Evolutionary conservation across 1,140 invertebrate species (phyloP), one percentile per base, ranked within the genome.

Genomic region (Zaprionus lachaisei): DNA sequence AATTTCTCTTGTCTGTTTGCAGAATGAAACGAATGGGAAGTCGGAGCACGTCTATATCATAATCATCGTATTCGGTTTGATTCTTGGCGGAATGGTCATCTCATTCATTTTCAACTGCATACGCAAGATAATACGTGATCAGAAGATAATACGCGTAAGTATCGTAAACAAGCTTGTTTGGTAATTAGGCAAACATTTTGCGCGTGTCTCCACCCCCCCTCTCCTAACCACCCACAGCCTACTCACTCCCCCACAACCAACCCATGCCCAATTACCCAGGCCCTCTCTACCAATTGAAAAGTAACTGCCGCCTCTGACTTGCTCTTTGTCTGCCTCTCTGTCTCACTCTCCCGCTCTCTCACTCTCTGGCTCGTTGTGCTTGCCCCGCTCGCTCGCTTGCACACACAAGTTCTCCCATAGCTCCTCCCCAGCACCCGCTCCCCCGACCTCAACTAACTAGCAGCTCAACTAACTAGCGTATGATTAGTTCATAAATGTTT

Each of bases 31-130:
- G 1, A 44, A 51, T 2, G 79, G 65, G 0, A 78, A 87, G 63
- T 91, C 91, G 55, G 95, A 96, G 54, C 96, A 98, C 90, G 97
- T 98, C 84, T 94, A 97, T 77, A 97, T 98, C 75, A 98, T 98
- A 60, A 94, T 98, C 72, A 95, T 97, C n/a, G 96, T 98, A 37
- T 98, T 98, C 91, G 96, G 96, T 14, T 93, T 98, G 24, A 97
- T 98, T 49, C 94, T 98, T 61, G 95, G 95, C 37, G 97, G 97
- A 15, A 97, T 98, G 95, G 97, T 96, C 87, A 95, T 96, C 77
- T 96, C 97, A 37, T 97, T 97, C 92, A 94, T 97, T 49, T 97
- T 96, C 93, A 98, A 97, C 82, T 98, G 97, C 91, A 94, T 97
- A 69, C 95, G 96, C 77, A 98, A 98, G 85, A 94, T 98, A 38